phyloP scores from a whole-genome alignment of 2,888 invertebrate species.

The Malacosoma neustria region DNA sequence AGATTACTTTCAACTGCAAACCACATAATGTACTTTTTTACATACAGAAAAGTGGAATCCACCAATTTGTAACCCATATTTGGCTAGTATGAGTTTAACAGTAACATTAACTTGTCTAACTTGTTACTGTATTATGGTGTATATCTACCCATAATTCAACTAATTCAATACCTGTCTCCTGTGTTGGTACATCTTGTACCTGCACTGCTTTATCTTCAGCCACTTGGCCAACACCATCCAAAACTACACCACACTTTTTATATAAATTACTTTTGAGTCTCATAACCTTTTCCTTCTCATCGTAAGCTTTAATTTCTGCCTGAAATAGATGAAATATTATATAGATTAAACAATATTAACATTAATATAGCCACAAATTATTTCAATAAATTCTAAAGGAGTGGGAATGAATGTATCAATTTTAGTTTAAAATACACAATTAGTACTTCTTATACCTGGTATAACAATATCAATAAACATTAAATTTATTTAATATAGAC shows the following conservation, averaged over 20 bases:
- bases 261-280: conserved; percentile 42
- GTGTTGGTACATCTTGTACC: conserved; percentile 17
- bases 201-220: conserved; percentile 49
- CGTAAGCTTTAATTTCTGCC: conserved; percentile 59
- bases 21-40: too few species aligned
- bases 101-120: too few species aligned
- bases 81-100: too few species aligned
- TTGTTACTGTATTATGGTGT: too few species aligned
- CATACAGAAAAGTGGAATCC: too few species aligned
- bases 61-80: too few species aligned
- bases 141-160: too few species aligned
- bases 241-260: conserved; percentile 47
- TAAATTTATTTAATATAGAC: too few species aligned
- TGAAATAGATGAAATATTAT: conserved; percentile 19
- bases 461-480: too few species aligned
- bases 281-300: conserved; percentile 40
- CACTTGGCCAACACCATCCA: conserved; percentile 42
- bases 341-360: neutral
- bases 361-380: neutral
- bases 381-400: neutral
- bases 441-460: too few species aligned
- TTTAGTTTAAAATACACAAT: conserved; percentile 1
- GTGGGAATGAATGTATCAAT: neutral
- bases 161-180: neutral
- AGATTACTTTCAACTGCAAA: too few species aligned